Conservation (phyloP, 2,888 invertebrate genomes). For the Acrocera orbiculus region DNA sequence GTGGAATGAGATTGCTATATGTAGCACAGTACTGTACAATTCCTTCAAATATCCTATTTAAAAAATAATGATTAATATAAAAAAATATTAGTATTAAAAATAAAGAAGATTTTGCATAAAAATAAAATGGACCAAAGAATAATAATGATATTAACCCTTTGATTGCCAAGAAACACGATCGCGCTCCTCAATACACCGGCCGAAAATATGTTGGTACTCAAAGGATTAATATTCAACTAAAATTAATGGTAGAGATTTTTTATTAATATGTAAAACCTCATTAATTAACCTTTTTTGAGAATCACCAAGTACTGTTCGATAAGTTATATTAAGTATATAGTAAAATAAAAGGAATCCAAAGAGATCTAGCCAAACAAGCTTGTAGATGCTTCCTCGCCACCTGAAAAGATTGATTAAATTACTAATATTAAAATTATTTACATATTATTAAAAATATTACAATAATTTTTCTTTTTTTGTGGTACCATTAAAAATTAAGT, state of each 20-base stretch:
- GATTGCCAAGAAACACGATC: too few relatives aligned
- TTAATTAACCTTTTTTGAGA: slow-evolving; percentile 46
- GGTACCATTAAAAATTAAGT: too few relatives aligned
- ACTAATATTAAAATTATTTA: too few relatives aligned
- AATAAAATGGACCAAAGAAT: not conserved
- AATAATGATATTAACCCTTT: too few relatives aligned
- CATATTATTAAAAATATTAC: too few relatives aligned
- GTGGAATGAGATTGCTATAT: slow-evolving; percentile 73
- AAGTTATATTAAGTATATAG: slow-evolving; percentile 58
- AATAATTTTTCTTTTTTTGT: too few relatives aligned
- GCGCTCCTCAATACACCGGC: too few relatives aligned
- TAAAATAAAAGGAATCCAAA: slow-evolving; percentile 61
- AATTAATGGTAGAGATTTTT: too few relatives aligned
- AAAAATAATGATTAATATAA: not conserved
- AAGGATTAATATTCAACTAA: too few relatives aligned
- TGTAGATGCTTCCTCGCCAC: slow-evolving; percentile 92
- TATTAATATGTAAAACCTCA: not conserved
- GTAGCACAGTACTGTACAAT: slow-evolving; percentile 70
- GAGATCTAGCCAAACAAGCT: slow-evolving; percentile 81
- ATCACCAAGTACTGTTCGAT: slow-evolving; percentile 50
- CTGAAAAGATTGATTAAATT: too few relatives aligned
- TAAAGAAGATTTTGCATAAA: not conserved
- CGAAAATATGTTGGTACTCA: too few relatives aligned
- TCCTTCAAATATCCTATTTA: slow-evolving; percentile 51
- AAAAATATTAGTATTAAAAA: not conserved